Evolutionary conservation across 2,113 vertebrate species (phyloP).

Genomic region (Myocastor coypus): DNA sequence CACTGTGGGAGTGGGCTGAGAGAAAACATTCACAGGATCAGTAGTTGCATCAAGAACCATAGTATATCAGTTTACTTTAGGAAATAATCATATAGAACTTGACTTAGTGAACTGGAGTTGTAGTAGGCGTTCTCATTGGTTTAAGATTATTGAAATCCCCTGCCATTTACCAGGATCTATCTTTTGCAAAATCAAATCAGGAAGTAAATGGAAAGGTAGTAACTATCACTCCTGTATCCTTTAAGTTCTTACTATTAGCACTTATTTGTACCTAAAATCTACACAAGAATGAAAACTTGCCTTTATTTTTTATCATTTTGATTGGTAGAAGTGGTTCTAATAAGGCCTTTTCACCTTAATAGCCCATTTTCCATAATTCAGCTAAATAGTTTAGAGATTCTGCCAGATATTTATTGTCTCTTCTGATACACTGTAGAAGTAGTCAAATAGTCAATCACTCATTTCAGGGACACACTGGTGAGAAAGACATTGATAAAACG

Average conservation of each 20-base stretch:
- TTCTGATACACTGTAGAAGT: background rate
- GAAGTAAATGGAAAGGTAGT: background rate
- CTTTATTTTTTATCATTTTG: slow-evolving; percentile 10
- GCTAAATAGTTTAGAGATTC: background rate
- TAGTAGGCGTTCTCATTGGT: background rate
- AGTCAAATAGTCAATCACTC: background rate
- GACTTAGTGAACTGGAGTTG: background rate
- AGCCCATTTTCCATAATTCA: background rate
- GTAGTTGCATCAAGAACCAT: background rate
- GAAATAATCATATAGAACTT: background rate
- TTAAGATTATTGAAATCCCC: background rate
- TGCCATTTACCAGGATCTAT: background rate
- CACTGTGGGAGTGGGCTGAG: background rate
- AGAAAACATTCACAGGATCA: background rate
- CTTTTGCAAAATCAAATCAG: background rate
- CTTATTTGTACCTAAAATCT: background rate
- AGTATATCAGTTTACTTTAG: slow-evolving; percentile 16
- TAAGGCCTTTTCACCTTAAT: background rate
- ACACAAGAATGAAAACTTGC: background rate
- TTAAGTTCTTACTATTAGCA: background rate
- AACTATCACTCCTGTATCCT: background rate
- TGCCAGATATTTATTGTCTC: background rate
- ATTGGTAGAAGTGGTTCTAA: background rate
- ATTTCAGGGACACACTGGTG: background rate
- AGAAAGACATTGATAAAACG: background rate